phyloP scores from a whole-genome alignment of 2,888 invertebrate species.

The Deilephila elpenor region DNA sequence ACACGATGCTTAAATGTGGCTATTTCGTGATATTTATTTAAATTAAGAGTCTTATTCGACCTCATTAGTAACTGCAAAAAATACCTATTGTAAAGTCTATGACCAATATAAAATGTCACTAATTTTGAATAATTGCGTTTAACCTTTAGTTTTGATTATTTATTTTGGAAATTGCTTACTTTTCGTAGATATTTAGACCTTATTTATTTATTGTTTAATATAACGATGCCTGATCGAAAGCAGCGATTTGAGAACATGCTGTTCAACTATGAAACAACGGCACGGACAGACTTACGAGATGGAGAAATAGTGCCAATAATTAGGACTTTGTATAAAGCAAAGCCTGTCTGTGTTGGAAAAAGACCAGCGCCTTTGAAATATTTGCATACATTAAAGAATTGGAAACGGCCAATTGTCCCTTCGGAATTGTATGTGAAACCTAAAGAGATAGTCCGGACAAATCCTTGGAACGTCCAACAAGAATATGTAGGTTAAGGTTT shows the following conservation, averaged over 20 bases:
- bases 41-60: too few species aligned
- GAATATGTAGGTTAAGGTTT: constrained; percentile 38
- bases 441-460: constrained; percentile 48
- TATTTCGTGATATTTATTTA: too few species aligned
- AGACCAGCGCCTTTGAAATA: constrained; percentile 46
- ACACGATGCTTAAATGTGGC: too few species aligned
- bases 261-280: constrained; percentile 50
- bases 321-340: constrained; percentile 44
- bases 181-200: constrained; percentile 23
- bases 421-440: constrained; percentile 46
- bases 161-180: constrained; percentile 25
- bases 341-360: constrained; percentile 34
- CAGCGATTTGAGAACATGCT: constrained; percentile 44
- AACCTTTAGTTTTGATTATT: too few species aligned
- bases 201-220: constrained; percentile 30
- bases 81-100: too few species aligned
- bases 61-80: too few species aligned
- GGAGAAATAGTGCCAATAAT: constrained; percentile 35
- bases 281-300: constrained; percentile 43
- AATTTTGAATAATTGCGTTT: too few species aligned
- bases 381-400: constrained; percentile 49
- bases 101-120: too few species aligned
- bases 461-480: constrained; percentile 49
- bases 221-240: constrained; percentile 23
- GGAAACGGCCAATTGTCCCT: constrained; percentile 45